Base-by-base conservation (phyloP, 2,113 vertebrate species). In the Phalacrocorax carbo region DNA sequence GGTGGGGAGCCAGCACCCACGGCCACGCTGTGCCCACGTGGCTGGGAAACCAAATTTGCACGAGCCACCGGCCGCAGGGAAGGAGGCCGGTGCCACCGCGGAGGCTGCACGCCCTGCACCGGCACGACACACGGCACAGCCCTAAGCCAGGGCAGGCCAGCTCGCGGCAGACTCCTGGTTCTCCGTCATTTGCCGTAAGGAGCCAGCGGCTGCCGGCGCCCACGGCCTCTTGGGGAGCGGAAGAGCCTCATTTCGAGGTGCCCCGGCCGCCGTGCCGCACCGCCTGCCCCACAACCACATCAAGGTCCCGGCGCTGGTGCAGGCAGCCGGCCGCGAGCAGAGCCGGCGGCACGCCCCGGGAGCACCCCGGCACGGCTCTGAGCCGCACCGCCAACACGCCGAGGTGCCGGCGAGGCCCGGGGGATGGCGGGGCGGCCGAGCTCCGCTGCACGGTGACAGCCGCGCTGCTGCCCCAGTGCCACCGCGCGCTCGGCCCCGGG, bases 21-120 rank as follows among this genome's bases (percentile, higher is more conserved):
- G 5, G 49, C 69, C 46, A 49, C 0, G 1, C n/a, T 17, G 32
- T 3, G 23, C 27, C 42, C 27, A 23, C 1, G 0, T 10, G 48
- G 36, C 29, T 16, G 3, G 32, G 20, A 73, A 79, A 32, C 12
- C 11, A 11, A 26, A 27, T 57, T n/a, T 30, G 14, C 75, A 23
- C 12, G 3, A 51, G 75, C n/a, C 66, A n/a, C 32, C 5, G 8
- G 60, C 65, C 36, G 7, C 0, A 0, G 40, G 54, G 52, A 30
- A 55, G n/a, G 46, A 82, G 16, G n/a, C 36, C 11, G 26, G 21
- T 27, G 21, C 38, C 42, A 20, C 42, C 38, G 21, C 1, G 5
- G 16, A 78, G 20, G 36, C 36, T 18, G 30, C 27, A 26, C 10
- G 10, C 58, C 27, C 30, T 13, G 46, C 64, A 34, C 22, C 38